Percentiles rank a stretch among this genome's conserved stretches.
phyloP scores from a whole-genome alignment of 1,140 invertebrate species.

The Sogatella furcifera region DNA sequence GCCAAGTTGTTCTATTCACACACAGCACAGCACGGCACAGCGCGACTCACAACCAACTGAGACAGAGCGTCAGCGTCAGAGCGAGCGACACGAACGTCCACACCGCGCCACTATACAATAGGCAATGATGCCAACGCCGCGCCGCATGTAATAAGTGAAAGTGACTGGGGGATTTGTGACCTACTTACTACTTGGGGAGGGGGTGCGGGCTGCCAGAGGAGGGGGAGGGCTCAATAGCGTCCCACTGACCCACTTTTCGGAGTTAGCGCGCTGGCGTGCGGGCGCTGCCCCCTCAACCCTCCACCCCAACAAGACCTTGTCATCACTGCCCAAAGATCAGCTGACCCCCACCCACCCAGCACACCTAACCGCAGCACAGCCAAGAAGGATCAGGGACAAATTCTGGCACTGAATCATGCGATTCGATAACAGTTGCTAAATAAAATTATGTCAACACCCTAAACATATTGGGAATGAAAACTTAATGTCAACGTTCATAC shows the following conservation, averaged over 20 bases:
- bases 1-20: background rate
- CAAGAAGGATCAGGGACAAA: too few relatives aligned
- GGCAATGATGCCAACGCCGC: constrained; percentile 9
- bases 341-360: too few relatives aligned
- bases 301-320: background rate
- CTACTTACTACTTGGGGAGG: background rate
- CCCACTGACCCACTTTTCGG: constrained; percentile 21
- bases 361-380: too few relatives aligned
- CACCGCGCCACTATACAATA: constrained; percentile 10
- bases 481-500: too few relatives aligned
- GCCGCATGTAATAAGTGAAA: constrained; percentile 17
- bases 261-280: background rate
- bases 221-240: constrained; percentile 9
- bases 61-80: background rate
- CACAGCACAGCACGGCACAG: constrained; percentile 4
- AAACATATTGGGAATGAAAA: too few relatives aligned
- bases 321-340: too few relatives aligned
- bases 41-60: background rate
- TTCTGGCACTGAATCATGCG: too few relatives aligned
- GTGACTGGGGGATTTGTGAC: constrained; percentile 17
- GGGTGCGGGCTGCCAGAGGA: background rate
- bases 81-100: background rate
- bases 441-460: too few relatives aligned
- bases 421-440: too few relatives aligned
- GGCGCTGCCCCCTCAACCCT: background rate